Percentiles rank a stretch among this genome's conserved stretches.
These are phyloP conservation scores for Erpetoichthys calabaricus DNA, from an alignment of 2,797 vertebrate genomes.

Conservation along the genomic window DNA sequence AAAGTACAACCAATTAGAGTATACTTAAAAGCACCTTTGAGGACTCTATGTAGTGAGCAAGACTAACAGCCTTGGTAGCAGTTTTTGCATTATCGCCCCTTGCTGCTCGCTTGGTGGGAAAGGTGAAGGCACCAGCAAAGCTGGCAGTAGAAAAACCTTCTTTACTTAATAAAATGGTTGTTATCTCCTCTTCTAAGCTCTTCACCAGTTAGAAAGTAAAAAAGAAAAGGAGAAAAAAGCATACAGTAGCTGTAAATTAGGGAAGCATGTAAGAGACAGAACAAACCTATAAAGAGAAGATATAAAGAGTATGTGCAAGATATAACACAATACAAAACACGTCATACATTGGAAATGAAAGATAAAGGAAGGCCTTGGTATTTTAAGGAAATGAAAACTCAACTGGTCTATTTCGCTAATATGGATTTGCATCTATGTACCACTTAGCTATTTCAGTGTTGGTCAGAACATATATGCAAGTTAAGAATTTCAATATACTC, in stretches of 20 bases:
- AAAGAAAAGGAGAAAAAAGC: conserved; percentile 36
- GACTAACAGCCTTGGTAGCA: conserved; percentile 36
- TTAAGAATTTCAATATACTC: too few relatives aligned
- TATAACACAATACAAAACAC: too few relatives aligned
- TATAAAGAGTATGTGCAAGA: conserved; percentile 8
- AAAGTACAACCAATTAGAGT: conserved; percentile 1
- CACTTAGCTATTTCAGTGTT: too few relatives aligned
- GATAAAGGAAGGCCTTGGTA: too few relatives aligned
- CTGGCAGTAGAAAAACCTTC: conserved; percentile 38
- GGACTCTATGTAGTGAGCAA: conserved; percentile 32
- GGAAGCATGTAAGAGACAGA: conserved; percentile 16
- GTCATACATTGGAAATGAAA: too few relatives aligned
- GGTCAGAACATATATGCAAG: too few relatives aligned
- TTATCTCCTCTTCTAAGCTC: conserved; percentile 88
- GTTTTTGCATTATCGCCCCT: conserved; percentile 47
- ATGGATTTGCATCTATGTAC: too few relatives aligned
- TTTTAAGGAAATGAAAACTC: too few relatives aligned
- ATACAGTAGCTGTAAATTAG: too few relatives aligned
- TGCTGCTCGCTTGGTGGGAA: conserved; percentile 39
- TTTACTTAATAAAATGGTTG: conserved; percentile 73
- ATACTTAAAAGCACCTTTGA: conserved; percentile 57
- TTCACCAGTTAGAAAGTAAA: conserved; percentile 51
- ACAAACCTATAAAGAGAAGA: conserved; percentile 29
- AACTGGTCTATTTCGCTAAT: too few relatives aligned
- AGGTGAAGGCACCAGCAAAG: conserved; percentile 42